Percentiles rank a stretch among this genome's conserved stretches.
phyloP scores from a whole-genome alignment of 2,113 vertebrate genomes.

The Narcine bancroftii region DNA sequence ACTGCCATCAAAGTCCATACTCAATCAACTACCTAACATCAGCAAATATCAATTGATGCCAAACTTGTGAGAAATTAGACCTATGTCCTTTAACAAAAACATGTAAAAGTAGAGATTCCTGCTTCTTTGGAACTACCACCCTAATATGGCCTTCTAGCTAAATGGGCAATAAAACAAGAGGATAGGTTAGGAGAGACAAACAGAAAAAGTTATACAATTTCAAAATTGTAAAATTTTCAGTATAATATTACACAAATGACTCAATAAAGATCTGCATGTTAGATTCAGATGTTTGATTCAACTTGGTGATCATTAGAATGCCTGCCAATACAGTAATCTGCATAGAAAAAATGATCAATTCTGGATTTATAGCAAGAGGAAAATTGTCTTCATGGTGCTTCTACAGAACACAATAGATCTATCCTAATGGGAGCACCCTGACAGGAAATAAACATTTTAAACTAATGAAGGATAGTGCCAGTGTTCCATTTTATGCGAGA shows the following conservation, averaged over 20 bases:
- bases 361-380: neutral
- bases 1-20: too few relatives aligned
- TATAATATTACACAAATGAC: neutral
- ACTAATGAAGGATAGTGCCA: neutral
- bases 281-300: neutral
- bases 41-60: neutral
- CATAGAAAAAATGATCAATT: neutral
- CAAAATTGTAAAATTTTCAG: neutral
- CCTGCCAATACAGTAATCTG: neutral
- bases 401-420: neutral
- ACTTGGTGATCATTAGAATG: neutral
- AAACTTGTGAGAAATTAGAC: neutral
- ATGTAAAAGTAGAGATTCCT: neutral
- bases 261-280: neutral
- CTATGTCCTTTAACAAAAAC: neutral
- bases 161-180: neutral
- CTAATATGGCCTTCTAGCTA: neutral
- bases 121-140: neutral
- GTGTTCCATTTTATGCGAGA: neutral
- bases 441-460: neutral
- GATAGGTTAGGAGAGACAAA: neutral
- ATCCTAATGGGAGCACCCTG: neutral
- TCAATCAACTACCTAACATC: neutral
- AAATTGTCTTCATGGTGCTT: neutral
- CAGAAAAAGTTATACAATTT: neutral